Percentiles rank a stretch among this genome's conserved stretches.
These are phyloP conservation scores for Lampropteryx suffumata DNA, from an alignment of 2,888 invertebrate genomes.

Conservation along the genomic window DNA sequence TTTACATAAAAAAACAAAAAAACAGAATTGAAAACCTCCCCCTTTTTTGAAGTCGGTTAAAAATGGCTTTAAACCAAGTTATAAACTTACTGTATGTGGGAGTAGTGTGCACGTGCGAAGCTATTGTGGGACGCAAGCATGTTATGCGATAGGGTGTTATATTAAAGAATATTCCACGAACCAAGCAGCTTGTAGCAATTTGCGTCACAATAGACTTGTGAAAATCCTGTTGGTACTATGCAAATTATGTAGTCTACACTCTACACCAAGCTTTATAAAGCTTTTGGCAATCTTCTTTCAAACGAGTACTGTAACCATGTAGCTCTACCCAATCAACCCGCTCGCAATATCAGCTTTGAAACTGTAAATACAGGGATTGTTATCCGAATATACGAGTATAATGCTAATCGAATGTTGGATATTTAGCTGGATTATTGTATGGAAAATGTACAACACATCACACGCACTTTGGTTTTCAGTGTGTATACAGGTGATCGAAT, in stretches of 20 bases:
- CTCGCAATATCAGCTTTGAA: slow-evolving; percentile 1
- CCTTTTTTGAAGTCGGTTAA: no score
- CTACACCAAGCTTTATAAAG: slow-evolving; percentile 13
- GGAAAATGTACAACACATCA: no score
- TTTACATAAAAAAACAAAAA: no score
- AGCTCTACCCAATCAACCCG: slow-evolving; percentile 1
- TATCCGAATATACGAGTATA: background rate
- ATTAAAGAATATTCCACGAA: background rate
- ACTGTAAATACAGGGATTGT: background rate
- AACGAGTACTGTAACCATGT: slow-evolving; percentile 1
- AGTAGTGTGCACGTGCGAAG: no score
- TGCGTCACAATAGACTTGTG: slow-evolving; percentile 1
- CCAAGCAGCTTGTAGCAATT: slow-evolving; percentile 7
- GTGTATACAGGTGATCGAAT: no score
- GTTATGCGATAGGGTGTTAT: background rate
- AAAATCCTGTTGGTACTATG: slow-evolving; percentile 4
- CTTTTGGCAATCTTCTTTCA: slow-evolving; percentile 18
- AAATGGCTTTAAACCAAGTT: no score
- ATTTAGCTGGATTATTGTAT: no score
- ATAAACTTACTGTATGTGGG: no score
- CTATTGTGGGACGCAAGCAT: background rate
- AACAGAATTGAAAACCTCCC: no score
- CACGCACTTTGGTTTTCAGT: no score
- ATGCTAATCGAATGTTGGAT: background rate
- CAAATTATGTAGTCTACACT: slow-evolving; percentile 9